A percentile compares a stretch with the other conserved stretches of the same genome.
These are phyloP conservation scores for Indicator indicator DNA, from an alignment of 2,113 vertebrate genomes.

Conservation along the genomic window DNA sequence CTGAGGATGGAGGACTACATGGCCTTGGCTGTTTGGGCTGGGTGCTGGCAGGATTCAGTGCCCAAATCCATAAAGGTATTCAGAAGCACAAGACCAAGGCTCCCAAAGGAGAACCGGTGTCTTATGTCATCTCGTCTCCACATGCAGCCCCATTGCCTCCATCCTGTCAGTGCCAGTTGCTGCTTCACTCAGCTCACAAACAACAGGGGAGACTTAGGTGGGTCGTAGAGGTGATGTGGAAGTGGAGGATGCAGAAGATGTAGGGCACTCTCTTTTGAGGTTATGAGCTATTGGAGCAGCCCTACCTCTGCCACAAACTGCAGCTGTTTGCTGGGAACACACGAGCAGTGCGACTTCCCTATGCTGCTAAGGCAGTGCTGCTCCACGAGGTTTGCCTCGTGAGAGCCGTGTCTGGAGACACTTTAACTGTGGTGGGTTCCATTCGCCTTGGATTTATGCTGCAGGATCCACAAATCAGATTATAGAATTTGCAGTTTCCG, in stretches of 20 bases:
- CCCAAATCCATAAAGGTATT: neutral
- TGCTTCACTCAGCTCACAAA: neutral
- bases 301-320: too few relatives aligned
- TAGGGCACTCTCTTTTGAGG: neutral
- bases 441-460: too few relatives aligned
- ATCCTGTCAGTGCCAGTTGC: neutral
- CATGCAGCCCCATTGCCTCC: neutral
- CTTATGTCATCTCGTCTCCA: rapidly evolving
- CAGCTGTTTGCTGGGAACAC: too few relatives aligned
- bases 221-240: rapidly evolving
- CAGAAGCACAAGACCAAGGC: neutral
- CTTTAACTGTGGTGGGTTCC: too few relatives aligned
- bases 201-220: neutral
- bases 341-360: too few relatives aligned
- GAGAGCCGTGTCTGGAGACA: too few relatives aligned
- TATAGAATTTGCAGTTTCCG: too few relatives aligned
- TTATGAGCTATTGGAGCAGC: neutral
- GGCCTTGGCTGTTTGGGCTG: neutral
- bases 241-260: neutral
- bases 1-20: neutral
- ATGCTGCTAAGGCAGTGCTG: too few relatives aligned
- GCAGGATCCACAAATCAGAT: too few relatives aligned
- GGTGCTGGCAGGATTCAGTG: neutral
- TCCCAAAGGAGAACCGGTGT: neutral
- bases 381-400: too few relatives aligned